Percentiles rank a stretch among this genome's conserved stretches.
phyloP scores from a whole-genome alignment of 2,797 vertebrate genomes.

The Enteromius afrohamiltoni region DNA sequence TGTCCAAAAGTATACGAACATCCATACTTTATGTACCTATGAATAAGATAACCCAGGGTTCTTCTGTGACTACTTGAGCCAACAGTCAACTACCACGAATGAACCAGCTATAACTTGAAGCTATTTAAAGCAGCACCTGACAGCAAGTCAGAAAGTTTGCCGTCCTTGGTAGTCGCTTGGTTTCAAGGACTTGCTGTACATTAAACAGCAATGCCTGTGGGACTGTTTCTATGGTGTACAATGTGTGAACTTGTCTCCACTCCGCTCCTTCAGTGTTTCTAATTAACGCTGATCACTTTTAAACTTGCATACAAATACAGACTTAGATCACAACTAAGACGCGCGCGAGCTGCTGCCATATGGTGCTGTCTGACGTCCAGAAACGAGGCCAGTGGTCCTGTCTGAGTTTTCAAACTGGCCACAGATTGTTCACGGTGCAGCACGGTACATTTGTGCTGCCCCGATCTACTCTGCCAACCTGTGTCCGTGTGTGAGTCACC shows the following conservation, averaged over 20 bases:
- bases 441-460: slow-evolving; percentile 60
- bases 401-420: slow-evolving; percentile 82
- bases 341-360: slow-evolving; percentile 77
- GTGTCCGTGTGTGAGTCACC: slow-evolving; percentile 24
- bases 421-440: slow-evolving; percentile 74
- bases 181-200: slow-evolving; percentile 79
- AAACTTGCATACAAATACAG: slow-evolving; percentile 76
- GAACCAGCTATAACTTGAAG: slow-evolving; percentile 47
- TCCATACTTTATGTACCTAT: background rate
- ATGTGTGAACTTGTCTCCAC: slow-evolving; percentile 66
- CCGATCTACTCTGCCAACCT: slow-evolving; percentile 35
- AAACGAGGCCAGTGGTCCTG: slow-evolving; percentile 84
- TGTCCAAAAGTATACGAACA: slow-evolving; percentile 27
- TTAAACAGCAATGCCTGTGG: slow-evolving; percentile 72
- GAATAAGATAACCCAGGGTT: slow-evolving; percentile 24
- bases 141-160: slow-evolving; percentile 67
- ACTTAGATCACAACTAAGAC: slow-evolving; percentile 77
- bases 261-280: slow-evolving; percentile 68
- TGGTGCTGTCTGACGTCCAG: slow-evolving; percentile 84
- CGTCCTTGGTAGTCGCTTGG: slow-evolving; percentile 71
- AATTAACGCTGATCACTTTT: slow-evolving; percentile 80
- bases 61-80: slow-evolving; percentile 49
- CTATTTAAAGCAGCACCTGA: slow-evolving; percentile 62
- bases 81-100: slow-evolving; percentile 48
- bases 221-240: slow-evolving; percentile 68